Conservation (phyloP, 2,113 vertebrate species). For the Sapajus apella region DNA sequence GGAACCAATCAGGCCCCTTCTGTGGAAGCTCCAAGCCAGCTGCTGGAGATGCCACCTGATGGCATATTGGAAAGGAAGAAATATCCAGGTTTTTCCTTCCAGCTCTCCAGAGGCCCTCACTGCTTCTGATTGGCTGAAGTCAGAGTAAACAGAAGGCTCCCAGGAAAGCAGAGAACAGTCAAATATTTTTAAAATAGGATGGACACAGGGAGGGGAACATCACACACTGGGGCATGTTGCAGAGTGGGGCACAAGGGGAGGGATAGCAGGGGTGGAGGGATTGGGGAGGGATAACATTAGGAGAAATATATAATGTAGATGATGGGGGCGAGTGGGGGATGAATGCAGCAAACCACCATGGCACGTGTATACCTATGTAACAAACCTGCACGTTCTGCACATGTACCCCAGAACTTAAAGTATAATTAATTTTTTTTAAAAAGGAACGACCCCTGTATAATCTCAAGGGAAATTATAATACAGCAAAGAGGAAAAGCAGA, state of each 20-base stretch:
- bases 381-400: too few relatives aligned
- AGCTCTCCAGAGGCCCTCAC: background rate
- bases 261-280: too few relatives aligned
- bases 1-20: fast-evolving
- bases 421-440: background rate
- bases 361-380: too few relatives aligned
- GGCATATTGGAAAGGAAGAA: background rate
- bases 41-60: background rate
- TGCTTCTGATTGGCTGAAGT: background rate
- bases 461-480: background rate
- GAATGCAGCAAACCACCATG: too few relatives aligned
- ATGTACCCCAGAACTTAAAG: too few relatives aligned
- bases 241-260: too few relatives aligned
- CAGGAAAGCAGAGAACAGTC: background rate
- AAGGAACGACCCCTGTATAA: background rate
- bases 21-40: background rate
- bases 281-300: too few relatives aligned
- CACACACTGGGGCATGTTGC: too few relatives aligned
- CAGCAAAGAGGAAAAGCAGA: background rate
- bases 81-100: background rate
- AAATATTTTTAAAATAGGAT: background rate
- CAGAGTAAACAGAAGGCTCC: background rate
- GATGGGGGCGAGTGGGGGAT: too few relatives aligned
- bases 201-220: too few relatives aligned
- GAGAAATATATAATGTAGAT: too few relatives aligned